A percentile compares a stretch with the other conserved stretches of the same genome.
Evolutionary conservation across 2,113 vertebrate species (phyloP).

Genomic region (Hyperoodon ampullatus): DNA sequence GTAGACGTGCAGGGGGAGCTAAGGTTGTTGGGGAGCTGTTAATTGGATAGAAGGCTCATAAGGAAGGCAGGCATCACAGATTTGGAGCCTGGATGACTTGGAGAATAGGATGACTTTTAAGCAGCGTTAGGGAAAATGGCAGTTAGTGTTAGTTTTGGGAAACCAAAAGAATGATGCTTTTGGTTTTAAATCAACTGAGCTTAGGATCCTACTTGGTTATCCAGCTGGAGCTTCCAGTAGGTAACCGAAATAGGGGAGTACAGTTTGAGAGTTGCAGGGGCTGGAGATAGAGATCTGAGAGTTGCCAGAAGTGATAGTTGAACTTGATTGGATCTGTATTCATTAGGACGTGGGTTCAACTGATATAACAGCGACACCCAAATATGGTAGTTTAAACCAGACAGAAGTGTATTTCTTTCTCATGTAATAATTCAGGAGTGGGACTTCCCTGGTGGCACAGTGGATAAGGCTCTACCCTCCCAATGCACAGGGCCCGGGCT

Average conservation of each 20-base stretch:
- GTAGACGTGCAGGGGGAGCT: neutral
- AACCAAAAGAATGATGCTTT: neutral
- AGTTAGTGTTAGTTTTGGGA: neutral
- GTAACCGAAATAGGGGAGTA: neutral
- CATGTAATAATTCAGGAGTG: neutral
- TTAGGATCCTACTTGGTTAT: neutral
- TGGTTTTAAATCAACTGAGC: slow-evolving; percentile 24
- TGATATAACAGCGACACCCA: neutral
- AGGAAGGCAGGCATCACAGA: neutral
- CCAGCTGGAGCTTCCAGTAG: neutral
- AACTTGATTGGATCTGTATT: neutral
- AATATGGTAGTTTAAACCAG: neutral
- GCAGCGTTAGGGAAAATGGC: neutral
- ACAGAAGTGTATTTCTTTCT: neutral
- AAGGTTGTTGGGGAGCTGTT: neutral
- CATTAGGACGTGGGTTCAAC: neutral
- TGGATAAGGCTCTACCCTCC: too few species aligned
- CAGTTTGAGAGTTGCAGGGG: neutral
- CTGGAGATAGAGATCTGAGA: neutral
- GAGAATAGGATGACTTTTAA: neutral
- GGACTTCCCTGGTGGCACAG: too few species aligned
- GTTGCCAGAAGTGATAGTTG: neutral
- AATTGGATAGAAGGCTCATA: neutral
- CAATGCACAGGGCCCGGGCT: too few species aligned
- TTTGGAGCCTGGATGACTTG: neutral